These are phyloP conservation scores for Pangasius mekongensis DNA, from an alignment of 2,797 vertebrate species.

Conservation along the genomic window DNA sequence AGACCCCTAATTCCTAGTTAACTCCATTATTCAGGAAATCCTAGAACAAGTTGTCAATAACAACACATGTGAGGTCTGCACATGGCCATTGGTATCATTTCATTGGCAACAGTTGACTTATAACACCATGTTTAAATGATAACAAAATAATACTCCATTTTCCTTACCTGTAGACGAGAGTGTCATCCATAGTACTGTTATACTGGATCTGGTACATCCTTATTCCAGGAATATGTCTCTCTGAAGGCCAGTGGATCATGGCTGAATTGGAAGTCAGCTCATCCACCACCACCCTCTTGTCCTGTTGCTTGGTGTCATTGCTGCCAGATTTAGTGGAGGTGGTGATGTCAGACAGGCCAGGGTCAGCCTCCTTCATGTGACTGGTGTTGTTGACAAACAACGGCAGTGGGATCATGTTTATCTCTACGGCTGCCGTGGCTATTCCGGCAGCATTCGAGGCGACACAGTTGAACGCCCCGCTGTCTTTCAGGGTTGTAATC, in stretches of 20 bases:
- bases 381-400: constrained; percentile 84
- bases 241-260: constrained; percentile 90
- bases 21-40: neutral
- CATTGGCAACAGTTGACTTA: neutral
- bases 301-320: constrained; percentile 83
- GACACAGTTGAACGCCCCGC: constrained; percentile 90
- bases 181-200: constrained; percentile 91
- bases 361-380: constrained; percentile 84
- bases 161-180: constrained; percentile 89
- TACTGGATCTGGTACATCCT: constrained; percentile 97
- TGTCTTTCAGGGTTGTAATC: constrained; percentile 91
- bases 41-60: neutral
- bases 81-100: neutral
- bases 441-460: constrained; percentile 95
- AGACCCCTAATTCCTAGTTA: neutral
- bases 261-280: constrained; percentile 88
- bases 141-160: neutral
- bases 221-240: constrained; percentile 89
- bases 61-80: neutral
- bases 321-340: constrained; percentile 85
- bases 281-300: constrained; percentile 82
- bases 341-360: constrained; percentile 89
- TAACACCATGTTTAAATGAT: neutral
- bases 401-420: constrained; percentile 88
- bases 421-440: constrained; percentile 83